A percentile compares a stretch with the other conserved stretches of the same genome.
Evolutionary conservation across 2,888 invertebrate species (phyloP).

Genomic region (Diaperis boleti): DNA sequence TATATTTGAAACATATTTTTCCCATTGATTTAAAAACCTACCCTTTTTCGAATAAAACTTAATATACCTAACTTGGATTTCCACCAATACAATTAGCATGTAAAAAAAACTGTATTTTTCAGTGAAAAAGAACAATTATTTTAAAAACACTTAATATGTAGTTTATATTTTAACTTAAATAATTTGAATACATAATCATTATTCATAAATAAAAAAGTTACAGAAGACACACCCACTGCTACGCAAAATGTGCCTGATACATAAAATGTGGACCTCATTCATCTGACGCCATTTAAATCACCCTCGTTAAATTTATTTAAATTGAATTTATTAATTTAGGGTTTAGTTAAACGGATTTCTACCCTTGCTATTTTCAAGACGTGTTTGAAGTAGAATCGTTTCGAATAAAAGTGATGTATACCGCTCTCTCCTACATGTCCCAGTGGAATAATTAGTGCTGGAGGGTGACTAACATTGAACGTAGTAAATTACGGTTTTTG

Average conservation of each 20-base stretch:
- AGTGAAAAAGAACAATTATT: no score
- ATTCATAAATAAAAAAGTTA: slow-evolving; percentile 44
- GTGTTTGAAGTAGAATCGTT: slow-evolving; percentile 21
- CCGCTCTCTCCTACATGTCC: slow-evolving; percentile 43
- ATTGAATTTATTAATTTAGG: slow-evolving; percentile 49
- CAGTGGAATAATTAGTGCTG: slow-evolving; percentile 57
- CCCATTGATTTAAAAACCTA: no score
- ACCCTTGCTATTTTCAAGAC: slow-evolving; percentile 28
- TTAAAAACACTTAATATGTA: no score
- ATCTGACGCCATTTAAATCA: slow-evolving; percentile 40
- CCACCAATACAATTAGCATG: no score
- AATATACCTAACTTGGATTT: no score
- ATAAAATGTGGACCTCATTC: slow-evolving; percentile 11
- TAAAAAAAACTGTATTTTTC: no score
- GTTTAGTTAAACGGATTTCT: slow-evolving; percentile 41
- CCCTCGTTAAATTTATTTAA: slow-evolving; percentile 48
- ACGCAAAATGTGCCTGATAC: background rate
- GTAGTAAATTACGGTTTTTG: slow-evolving; percentile 22
- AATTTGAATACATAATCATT: no score
- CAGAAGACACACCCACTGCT: background rate
- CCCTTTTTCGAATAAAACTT: no score
- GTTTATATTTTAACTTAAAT: no score
- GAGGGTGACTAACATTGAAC: slow-evolving; percentile 45
- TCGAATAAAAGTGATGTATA: slow-evolving; percentile 11
- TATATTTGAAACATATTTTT: no score